Conservation (phyloP, 2,888 invertebrate species). For the Pyrocoelia pectoralis region DNA sequence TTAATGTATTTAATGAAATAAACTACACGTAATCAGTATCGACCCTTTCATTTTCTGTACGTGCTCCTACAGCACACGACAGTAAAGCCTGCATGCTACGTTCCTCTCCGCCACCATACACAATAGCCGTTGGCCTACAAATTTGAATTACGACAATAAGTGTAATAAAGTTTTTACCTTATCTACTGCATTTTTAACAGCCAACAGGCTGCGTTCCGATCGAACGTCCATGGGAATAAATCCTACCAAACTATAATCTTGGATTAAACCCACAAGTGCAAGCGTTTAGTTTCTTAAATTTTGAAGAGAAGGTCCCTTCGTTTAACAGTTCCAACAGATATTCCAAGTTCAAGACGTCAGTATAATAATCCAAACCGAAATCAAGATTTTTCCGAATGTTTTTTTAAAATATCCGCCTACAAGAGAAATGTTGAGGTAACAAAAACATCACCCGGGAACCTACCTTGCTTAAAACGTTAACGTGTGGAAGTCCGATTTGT, state of each 20-base stretch:
- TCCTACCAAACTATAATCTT: slow-evolving; percentile 89
- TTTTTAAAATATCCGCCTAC: slow-evolving; percentile 81
- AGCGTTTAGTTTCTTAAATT: slow-evolving; percentile 88
- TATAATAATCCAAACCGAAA: slow-evolving; percentile 92
- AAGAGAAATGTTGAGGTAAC: too few species aligned
- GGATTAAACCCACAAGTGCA: slow-evolving; percentile 84
- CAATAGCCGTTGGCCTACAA: slow-evolving; percentile 86
- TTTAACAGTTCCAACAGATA: slow-evolving; percentile 87
- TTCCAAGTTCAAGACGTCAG: slow-evolving; percentile 90
- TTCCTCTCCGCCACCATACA: slow-evolving; percentile 88
- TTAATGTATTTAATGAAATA: background rate
- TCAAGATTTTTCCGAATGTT: slow-evolving; percentile 77
- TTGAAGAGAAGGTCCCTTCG: slow-evolving; percentile 72
- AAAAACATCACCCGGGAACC: too few species aligned
- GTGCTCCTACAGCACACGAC: slow-evolving; percentile 83
- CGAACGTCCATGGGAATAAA: slow-evolving; percentile 85
- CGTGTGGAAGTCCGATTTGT: slow-evolving; percentile 91
- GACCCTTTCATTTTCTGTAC: slow-evolving; percentile 61
- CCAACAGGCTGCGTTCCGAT: slow-evolving; percentile 77
- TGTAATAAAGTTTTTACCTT: too few species aligned
- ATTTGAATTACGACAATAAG: too few species aligned
- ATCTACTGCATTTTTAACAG: slow-evolving; percentile 82
- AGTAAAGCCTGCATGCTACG: slow-evolving; percentile 82
- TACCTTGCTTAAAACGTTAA: slow-evolving; percentile 95
- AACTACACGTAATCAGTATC: slow-evolving; percentile 55